A percentile compares a stretch with the other conserved stretches of the same genome.
Evolutionary conservation across 2,888 invertebrate genomes (phyloP).

Genomic region (Temnothorax rugatulus): DNA sequence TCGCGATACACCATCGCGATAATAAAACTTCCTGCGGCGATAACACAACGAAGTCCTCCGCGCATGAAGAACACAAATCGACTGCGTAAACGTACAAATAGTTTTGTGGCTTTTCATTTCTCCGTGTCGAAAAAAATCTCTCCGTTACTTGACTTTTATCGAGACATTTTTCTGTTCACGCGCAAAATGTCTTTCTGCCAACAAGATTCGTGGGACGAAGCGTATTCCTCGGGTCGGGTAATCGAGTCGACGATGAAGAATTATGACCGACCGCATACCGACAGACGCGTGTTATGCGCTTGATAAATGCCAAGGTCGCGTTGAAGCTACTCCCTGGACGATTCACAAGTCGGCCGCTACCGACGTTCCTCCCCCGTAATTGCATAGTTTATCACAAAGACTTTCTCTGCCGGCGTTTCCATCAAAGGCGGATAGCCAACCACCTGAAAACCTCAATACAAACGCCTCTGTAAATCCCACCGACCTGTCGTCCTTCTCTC

Average conservation of each 20-base stretch:
- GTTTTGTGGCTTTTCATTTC: background rate
- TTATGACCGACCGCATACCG: background rate
- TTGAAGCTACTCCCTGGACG: conserved; percentile 17
- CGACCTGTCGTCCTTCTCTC: background rate
- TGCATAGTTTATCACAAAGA: conserved; percentile 55
- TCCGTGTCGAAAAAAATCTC: background rate
- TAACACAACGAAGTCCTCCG: background rate
- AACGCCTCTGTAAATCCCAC: conserved; percentile 46
- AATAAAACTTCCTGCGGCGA: background rate
- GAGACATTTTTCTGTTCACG: background rate
- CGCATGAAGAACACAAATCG: background rate
- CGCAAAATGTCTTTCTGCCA: background rate
- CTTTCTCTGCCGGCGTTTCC: conserved; percentile 37
- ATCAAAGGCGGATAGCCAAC: conserved; percentile 53
- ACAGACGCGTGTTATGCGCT: conserved; percentile 23
- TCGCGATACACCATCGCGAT: background rate
- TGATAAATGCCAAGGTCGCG: conserved; percentile 52
- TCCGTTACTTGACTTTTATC: background rate
- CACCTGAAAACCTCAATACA: conserved; percentile 54
- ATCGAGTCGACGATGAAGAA: conserved; percentile 22
- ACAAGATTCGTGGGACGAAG: background rate
- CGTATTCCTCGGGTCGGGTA: no score
- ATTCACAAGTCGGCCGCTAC: conserved; percentile 47
- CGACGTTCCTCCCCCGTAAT: conserved; percentile 52
- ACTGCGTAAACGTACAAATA: background rate